Evolutionary conservation across 2,797 vertebrate species (phyloP).

Genomic region (Enteromius fasciolatus): DNA sequence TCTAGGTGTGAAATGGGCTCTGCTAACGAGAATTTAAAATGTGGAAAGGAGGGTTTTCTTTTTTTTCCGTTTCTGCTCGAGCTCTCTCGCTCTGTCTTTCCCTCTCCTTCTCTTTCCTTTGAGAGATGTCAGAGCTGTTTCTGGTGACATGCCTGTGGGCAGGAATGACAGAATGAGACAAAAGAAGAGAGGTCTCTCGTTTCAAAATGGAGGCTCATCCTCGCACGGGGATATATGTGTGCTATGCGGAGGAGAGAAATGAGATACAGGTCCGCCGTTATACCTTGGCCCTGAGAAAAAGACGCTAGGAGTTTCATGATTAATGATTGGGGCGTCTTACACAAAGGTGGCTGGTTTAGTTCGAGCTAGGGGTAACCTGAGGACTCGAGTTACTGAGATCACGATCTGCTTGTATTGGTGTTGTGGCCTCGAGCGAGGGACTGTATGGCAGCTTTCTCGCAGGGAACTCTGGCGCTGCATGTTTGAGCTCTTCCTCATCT

Average conservation of each 20-base stretch:
- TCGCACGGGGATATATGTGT: slow-evolving; percentile 33
- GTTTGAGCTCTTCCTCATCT: not conserved
- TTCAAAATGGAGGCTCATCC: slow-evolving; percentile 56
- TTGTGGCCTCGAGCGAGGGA: slow-evolving; percentile 1
- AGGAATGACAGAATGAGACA: slow-evolving; percentile 56
- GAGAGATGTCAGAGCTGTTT: slow-evolving; percentile 66
- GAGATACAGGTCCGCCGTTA: slow-evolving; percentile 6
- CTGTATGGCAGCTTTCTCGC: not conserved
- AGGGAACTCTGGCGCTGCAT: not conserved
- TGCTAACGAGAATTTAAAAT: slow-evolving; percentile 70
- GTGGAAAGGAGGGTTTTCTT: slow-evolving; percentile 52
- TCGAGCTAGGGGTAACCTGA: slow-evolving; percentile 12
- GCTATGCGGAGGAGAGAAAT: slow-evolving; percentile 27
- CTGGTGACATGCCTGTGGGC: slow-evolving; percentile 69
- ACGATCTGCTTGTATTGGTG: not conserved
- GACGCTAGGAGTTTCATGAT: not conserved
- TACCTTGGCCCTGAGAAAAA: slow-evolving; percentile 4
- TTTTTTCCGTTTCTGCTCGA: slow-evolving; percentile 30
- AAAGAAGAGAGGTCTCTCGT: slow-evolving; percentile 55
- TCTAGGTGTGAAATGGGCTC: slow-evolving; percentile 67
- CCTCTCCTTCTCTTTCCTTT: slow-evolving; percentile 58
- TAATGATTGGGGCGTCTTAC: not conserved
- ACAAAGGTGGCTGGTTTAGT: slow-evolving; percentile 12
- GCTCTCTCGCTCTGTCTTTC: slow-evolving; percentile 5
- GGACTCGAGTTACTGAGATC: slow-evolving; percentile 15